Conservation (phyloP, 2,797 vertebrate genomes). For the Cossypha niveicapilla region DNA sequence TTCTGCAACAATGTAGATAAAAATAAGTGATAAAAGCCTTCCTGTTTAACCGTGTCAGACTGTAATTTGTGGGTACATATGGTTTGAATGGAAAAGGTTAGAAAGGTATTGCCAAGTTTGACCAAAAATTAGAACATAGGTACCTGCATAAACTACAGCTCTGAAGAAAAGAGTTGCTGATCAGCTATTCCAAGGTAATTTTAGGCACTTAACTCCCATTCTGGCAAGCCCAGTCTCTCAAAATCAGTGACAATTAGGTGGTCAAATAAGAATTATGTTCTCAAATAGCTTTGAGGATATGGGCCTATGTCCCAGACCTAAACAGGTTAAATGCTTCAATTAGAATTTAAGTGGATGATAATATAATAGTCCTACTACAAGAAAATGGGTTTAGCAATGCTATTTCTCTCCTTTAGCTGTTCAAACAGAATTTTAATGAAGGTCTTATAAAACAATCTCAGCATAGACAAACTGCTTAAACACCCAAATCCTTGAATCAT, state of each 20-base stretch:
- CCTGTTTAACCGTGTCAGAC: background rate
- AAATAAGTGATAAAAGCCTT: background rate
- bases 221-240: background rate
- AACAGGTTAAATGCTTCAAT: constrained; percentile 17
- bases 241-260: background rate
- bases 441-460: constrained; percentile 44
- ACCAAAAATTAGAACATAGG: background rate
- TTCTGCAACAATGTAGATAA: background rate
- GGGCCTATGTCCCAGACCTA: background rate
- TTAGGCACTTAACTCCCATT: background rate
- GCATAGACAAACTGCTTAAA: constrained; percentile 14
- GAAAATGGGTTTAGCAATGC: constrained; percentile 12
- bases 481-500: constrained; percentile 50
- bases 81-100: background rate
- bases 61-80: background rate
- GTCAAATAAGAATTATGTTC: background rate
- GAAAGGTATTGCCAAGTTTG: background rate
- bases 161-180: background rate
- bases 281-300: background rate
- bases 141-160: background rate
- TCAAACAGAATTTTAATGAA: constrained; percentile 59
- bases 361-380: background rate
- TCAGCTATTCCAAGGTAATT: background rate
- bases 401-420: constrained; percentile 26
- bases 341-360: background rate